phyloP scores from a whole-genome alignment of 2,888 invertebrate species.

The Linyphia triangularis region DNA sequence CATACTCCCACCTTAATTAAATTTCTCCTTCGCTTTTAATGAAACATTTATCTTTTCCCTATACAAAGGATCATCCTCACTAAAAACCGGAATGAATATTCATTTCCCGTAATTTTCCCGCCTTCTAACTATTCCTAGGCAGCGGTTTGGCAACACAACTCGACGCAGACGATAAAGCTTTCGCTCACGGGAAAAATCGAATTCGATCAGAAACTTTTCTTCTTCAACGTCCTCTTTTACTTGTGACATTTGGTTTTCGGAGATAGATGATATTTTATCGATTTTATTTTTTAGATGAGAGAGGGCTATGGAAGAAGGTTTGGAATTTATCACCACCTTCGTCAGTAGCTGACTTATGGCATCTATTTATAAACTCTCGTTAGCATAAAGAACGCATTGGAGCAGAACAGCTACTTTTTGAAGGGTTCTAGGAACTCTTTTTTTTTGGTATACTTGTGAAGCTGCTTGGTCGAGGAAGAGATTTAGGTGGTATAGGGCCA shows the following conservation, averaged over 20 bases:
- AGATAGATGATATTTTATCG: conserved; percentile 61
- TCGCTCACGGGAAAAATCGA: not conserved
- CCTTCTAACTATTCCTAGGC: conserved; percentile 32
- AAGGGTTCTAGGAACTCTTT: not conserved
- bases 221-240: not conserved
- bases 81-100: conserved; percentile 46
- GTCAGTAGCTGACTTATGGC: conserved; percentile 53
- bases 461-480: too few species aligned
- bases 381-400: conserved; percentile 54
- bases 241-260: conserved; percentile 22
- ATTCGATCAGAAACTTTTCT: conserved; percentile 14
- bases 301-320: not conserved
- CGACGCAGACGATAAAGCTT: conserved; percentile 31
- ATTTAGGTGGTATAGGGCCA: too few species aligned
- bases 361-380: conserved; percentile 55
- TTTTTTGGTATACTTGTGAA: too few species aligned
- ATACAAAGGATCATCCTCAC: conserved; percentile 8
- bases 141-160: conserved; percentile 3
- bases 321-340: conserved; percentile 46
- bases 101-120: conserved; percentile 35
- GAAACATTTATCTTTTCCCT: conserved; percentile 46
- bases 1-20: conserved; percentile 29
- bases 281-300: conserved; percentile 10
- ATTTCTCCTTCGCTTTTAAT: conserved; percentile 37
- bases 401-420: not conserved